Base-by-base conservation (phyloP, 2,888 invertebrate genomes). In the Cerastis rubricosa region DNA sequence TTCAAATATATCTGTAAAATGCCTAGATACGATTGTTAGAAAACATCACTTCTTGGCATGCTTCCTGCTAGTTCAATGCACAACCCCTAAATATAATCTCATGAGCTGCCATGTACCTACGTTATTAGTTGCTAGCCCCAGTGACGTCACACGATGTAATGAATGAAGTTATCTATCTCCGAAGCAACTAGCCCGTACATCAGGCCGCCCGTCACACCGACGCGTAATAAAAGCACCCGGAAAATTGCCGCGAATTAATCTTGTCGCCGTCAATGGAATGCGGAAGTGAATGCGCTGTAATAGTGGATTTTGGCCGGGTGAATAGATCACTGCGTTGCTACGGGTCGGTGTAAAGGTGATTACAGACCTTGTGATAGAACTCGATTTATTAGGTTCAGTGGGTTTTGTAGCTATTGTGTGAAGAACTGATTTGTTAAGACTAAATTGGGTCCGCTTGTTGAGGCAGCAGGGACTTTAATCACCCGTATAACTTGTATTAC, bases 81-180 rank as follows among this genome's bases (percentile, higher is more conserved):
- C 25, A 63, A 45, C 63, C 40, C 49, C 47, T 11, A 67, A 71
- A 70, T 76, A 71, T 77, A 83, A 78, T 76, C 81, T 51, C 71
- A 43, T 45, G 57, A 66, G 29, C 78, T 71, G 83, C 71, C 78
- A 73, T 76, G 72, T 74, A 70, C 74, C 72, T 80, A 70, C 74
- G 74, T 80, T 78, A 87, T 77, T 84, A 87, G 74, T 80, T 76
- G 35, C 78, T 69, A 54, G 73, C 17, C 61, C 22, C 63, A 40
- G 67, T 83, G 76, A 84, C 79, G 78, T 86, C 88, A 86, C 78
- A 19, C 69, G 75, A 78, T 80, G 83, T 86, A 87, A 87, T 88
- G 81, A 86, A 86, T 88, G 86, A 88, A 86, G 88, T 87, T 83
- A 87, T 88, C 80, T 81, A 75, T 87, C 85, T 86, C 83, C 70